These are phyloP conservation scores for Hydrozoanthus gracilis DNA, from an alignment of 92 coral and sea anemone genomes.

Conservation along the genomic window DNA sequence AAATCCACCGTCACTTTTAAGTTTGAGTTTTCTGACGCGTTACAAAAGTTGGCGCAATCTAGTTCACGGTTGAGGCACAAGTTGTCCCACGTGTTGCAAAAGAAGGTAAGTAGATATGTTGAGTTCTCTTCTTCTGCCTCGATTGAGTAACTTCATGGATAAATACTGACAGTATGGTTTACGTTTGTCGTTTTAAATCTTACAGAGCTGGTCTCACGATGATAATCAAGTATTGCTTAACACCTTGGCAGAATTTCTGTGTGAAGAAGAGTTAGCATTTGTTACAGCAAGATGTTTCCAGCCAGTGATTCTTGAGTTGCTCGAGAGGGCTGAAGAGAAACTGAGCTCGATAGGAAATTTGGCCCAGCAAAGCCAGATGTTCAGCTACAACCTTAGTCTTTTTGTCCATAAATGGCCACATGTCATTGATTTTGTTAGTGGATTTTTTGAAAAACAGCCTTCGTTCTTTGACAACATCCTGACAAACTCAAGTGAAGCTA, in stretches of 20 bases:
- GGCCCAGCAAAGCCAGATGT: conserved; percentile 53
- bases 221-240: conserved; percentile 81
- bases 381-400: conserved; percentile 73
- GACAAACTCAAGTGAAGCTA: conserved; percentile 27
- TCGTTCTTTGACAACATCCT: conserved; percentile 60
- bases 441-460: conserved; percentile 62
- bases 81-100: conserved; percentile 60
- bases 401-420: conserved; percentile 66
- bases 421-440: conserved; percentile 66
- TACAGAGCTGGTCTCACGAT: conserved; percentile 79
- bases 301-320: conserved; percentile 83
- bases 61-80: conserved; percentile 59
- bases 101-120: conserved; percentile 60
- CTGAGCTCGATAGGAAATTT: conserved; percentile 22
- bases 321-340: conserved; percentile 63
- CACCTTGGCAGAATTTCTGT: conserved; percentile 67
- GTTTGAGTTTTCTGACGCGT: conserved; percentile 64
- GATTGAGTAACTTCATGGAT: background rate
- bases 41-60: conserved; percentile 63
- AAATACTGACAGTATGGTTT: background rate
- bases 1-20: conserved; percentile 49
- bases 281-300: conserved; percentile 67
- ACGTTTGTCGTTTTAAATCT: background rate
- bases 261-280: conserved; percentile 57
- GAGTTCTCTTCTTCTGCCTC: too few relatives aligned